A percentile compares a stretch with the other conserved stretches of the same genome.
These are phyloP conservation scores for Aspidiotus destructor DNA, from an alignment of 2,888 invertebrate genomes.

Conservation along the genomic window DNA sequence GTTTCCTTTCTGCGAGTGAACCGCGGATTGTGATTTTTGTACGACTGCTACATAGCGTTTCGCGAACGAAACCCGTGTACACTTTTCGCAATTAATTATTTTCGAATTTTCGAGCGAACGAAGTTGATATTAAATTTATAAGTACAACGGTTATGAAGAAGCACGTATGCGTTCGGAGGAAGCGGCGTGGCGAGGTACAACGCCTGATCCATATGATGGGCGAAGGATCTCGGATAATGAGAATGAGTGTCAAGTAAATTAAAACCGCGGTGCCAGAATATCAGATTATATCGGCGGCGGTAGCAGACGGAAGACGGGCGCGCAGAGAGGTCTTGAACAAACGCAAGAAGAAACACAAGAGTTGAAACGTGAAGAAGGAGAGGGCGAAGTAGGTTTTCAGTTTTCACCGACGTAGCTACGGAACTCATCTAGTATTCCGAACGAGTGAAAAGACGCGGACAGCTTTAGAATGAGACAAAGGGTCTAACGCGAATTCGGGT, in stretches of 20 bases:
- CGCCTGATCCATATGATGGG: slow-evolving; percentile 22
- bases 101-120: slow-evolving; percentile 25
- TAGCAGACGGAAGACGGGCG: background rate
- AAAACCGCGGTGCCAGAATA: slow-evolving; percentile 33
- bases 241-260: slow-evolving; percentile 32
- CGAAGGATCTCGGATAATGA: slow-evolving; percentile 30
- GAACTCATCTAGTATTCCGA: slow-evolving; percentile 32
- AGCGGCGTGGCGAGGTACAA: slow-evolving; percentile 11
- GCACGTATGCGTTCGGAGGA: slow-evolving; percentile 21
- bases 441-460: slow-evolving; percentile 33
- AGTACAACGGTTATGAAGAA: slow-evolving; percentile 19
- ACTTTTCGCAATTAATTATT: slow-evolving; percentile 30
- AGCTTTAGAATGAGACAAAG: slow-evolving; percentile 33
- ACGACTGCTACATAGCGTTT: background rate
- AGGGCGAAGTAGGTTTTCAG: slow-evolving; percentile 14
- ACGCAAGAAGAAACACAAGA: slow-evolving; percentile 28
- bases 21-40: slow-evolving; percentile 4
- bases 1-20: background rate
- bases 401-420: slow-evolving; percentile 18
- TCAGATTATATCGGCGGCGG: slow-evolving; percentile 27
- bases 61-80: background rate
- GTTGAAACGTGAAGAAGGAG: slow-evolving; percentile 12
- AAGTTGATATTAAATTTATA: slow-evolving; percentile 31
- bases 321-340: slow-evolving; percentile 14
- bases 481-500: slow-evolving; percentile 32